These are phyloP conservation scores for Athalia rosae DNA, from an alignment of 2,888 invertebrate genomes.

Conservation along the genomic window DNA sequence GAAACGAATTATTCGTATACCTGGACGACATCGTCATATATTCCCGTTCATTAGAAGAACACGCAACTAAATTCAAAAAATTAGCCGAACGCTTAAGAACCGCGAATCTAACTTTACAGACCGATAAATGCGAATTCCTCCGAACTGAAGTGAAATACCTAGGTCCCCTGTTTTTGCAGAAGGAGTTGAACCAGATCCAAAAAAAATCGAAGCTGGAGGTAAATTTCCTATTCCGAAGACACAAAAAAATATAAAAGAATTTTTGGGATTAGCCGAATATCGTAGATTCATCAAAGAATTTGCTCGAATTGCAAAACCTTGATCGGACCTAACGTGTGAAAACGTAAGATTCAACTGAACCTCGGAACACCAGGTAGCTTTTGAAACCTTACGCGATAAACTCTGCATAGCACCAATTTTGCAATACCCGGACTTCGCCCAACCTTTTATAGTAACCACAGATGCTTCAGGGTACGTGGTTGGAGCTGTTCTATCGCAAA, in stretches of 20 bases:
- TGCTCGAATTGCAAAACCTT: slow-evolving; percentile 11
- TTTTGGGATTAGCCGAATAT: background rate
- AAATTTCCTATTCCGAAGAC: background rate
- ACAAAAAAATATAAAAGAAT: slow-evolving; percentile 6
- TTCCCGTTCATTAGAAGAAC: background rate
- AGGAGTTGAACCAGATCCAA: background rate
- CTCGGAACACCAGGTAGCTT: slow-evolving; percentile 15
- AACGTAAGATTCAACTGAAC: slow-evolving; percentile 16
- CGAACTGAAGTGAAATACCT: background rate
- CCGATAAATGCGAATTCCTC: slow-evolving; percentile 19
- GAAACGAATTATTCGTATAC: slow-evolving; percentile 6
- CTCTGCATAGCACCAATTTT: no score
- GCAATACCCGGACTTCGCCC: no score
- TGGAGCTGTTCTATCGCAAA: no score
- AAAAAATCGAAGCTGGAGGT: background rate
- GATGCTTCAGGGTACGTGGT: no score
- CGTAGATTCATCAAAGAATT: background rate
- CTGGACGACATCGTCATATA: slow-evolving; percentile 1
- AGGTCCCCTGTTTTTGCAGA: background rate
- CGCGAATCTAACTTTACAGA: background rate
- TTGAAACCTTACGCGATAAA: slow-evolving; percentile 41
- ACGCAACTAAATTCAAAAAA: background rate
- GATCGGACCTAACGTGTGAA: slow-evolving; percentile 27
- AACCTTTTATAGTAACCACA: no score
- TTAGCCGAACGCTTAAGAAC: background rate